These are phyloP conservation scores for Cyprinodon diabolis DNA, from an alignment of 2,797 vertebrate genomes.

Conservation along the genomic window DNA sequence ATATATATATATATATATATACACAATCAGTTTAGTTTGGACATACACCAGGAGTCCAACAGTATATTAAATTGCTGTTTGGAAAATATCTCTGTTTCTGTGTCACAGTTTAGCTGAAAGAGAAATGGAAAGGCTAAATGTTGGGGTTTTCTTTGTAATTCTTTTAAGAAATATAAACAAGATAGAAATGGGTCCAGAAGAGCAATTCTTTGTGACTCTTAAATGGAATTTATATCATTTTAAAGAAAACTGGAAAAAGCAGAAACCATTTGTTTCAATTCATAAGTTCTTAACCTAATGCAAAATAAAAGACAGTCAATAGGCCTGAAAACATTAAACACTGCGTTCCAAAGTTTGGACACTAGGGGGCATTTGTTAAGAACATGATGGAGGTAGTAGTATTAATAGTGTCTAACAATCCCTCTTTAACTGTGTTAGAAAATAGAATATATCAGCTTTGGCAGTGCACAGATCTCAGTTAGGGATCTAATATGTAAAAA, in stretches of 20 bases:
- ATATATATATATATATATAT: too few species aligned
- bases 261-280: background rate
- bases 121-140: background rate
- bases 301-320: background rate
- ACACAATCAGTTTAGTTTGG: constrained; percentile 18
- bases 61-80: background rate
- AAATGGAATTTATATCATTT: background rate
- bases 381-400: background rate
- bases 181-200: background rate
- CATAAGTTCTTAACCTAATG: background rate
- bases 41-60: background rate
- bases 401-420: background rate
- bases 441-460: background rate
- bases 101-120: background rate
- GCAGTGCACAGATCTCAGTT: background rate
- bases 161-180: background rate
- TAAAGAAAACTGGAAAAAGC: background rate
- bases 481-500: background rate
- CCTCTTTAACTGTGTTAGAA: background rate
- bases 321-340: background rate
- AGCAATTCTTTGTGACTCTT: background rate
- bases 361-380: background rate
- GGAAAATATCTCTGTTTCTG: background rate
- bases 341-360: background rate
- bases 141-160: background rate